These are phyloP conservation scores for Tenrec ecaudatus DNA, from an alignment of 2,113 vertebrate genomes.

Conservation along the genomic window DNA sequence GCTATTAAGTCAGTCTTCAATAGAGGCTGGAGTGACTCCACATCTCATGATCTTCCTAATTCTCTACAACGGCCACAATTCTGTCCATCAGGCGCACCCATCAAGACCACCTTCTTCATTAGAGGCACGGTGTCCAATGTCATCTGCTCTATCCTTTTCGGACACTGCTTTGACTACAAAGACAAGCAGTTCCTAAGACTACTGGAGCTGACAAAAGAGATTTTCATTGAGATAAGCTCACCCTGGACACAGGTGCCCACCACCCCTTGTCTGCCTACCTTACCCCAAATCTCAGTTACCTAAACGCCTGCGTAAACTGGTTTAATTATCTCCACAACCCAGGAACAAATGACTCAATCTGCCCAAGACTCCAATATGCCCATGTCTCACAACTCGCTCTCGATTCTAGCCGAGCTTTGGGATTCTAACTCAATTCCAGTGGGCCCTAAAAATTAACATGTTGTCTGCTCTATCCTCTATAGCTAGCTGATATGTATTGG, in stretches of 20 bases:
- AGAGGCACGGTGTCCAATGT: slow-evolving; percentile 81
- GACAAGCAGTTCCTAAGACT: slow-evolving; percentile 83
- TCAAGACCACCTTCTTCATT: slow-evolving; percentile 80
- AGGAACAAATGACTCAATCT: neutral
- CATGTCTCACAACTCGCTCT: neutral
- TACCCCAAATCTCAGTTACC: neutral
- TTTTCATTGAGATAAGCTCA: slow-evolving; percentile 81
- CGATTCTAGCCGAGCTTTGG: neutral
- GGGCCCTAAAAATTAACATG: neutral
- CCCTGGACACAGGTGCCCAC: slow-evolving; percentile 80
- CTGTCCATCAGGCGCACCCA: slow-evolving; percentile 66
- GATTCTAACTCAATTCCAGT: neutral
- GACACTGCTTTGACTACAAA: slow-evolving; percentile 81
- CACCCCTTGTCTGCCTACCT: neutral
- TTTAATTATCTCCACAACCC: neutral
- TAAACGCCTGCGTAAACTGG: neutral
- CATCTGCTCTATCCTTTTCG: slow-evolving; percentile 83
- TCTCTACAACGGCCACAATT: neutral
- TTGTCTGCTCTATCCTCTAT: neutral
- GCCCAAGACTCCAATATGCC: too few relatives aligned
- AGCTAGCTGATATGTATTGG: slow-evolving; percentile 91
- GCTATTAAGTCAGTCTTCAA: neutral
- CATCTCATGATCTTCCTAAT: too few relatives aligned
- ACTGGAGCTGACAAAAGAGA: slow-evolving; percentile 75
- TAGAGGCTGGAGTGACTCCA: neutral